Evolutionary conservation across 1,140 invertebrate genomes (phyloP), one percentile per base, ranked within the genome.

Genomic region (Megalonaias nervosa): DNA sequence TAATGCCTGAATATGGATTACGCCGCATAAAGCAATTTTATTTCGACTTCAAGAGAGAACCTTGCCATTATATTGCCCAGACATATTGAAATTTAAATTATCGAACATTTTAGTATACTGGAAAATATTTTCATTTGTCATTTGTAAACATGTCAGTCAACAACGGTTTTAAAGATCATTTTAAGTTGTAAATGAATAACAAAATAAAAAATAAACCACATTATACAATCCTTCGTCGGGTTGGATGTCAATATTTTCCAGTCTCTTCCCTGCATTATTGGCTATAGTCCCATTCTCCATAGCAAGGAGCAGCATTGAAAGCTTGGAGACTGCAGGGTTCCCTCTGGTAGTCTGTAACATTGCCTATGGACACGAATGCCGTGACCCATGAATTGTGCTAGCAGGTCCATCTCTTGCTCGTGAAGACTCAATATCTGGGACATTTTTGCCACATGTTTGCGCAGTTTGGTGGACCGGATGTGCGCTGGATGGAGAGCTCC

Each of bases 401-500:
- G 65, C 1, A 66, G n/a, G 1, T 74, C 62, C 15, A 74, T 6
- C n/a, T 74, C 64, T 21, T 74, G 38, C 31, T 67, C 57, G 61
- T 38, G 0, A 17, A 74, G 14, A 26, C 21, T 66, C 9, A 74
- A 21, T 9, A 71, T 21, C 26, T 71, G 70, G 60, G 70, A 19
- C 11, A 71, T 60, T 74, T 38, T 74, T 15, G 71, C 71, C 21
- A 74, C 56, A 66, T 74, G 71, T 19, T 74, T 74, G n/a, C 62
- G 58, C 15, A 74, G 62, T 65, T 23, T 65, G 64, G 71, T 74
- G n/a, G 26, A 65, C 5, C 61, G 64, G 11, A 74, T 55, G 15
- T 1, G 14, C 21, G 65, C 38, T 16, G 14, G 26, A 21, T 31
- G 2, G 2, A 31, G 26, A 31, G 1, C 2, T 2, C 26, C 26